These are phyloP conservation scores for Spizaetus ornatus DNA, from an alignment of 2,113 vertebrate genomes.

Conservation along the genomic window DNA sequence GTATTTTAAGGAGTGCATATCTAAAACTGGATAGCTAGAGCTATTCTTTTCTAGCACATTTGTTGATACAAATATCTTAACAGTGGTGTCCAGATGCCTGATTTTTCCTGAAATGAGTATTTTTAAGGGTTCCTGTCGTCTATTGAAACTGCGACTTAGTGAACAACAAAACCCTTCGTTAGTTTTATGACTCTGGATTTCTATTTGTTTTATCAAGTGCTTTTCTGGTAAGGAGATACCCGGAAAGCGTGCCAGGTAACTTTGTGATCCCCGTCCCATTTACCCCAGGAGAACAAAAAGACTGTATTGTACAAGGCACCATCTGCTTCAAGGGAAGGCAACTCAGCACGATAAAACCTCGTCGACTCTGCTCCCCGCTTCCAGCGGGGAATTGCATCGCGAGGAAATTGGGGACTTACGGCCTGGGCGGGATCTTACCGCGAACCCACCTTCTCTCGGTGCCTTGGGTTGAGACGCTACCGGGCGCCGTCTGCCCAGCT, in stretches of 20 bases:
- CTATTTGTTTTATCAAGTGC: neutral
- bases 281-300: neutral
- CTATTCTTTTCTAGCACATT: neutral
- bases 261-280: neutral
- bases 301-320: neutral
- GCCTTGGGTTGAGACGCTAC: neutral
- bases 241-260: neutral
- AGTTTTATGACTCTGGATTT: neutral
- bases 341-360: neutral
- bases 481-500: neutral
- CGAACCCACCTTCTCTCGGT: neutral
- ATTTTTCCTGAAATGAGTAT: neutral
- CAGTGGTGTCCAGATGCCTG: neutral
- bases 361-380: rapidly evolving
- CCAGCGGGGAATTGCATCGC: rapidly evolving
- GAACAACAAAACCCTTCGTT: neutral
- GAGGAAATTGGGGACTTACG: neutral
- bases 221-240: neutral
- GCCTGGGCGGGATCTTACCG: neutral
- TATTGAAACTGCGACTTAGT: neutral
- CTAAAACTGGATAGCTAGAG: neutral
- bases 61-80: neutral
- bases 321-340: neutral
- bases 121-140: neutral
- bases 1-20: neutral